phyloP scores from a whole-genome alignment of 2,797 vertebrate species.

The Leucoraja ocellata region DNA sequence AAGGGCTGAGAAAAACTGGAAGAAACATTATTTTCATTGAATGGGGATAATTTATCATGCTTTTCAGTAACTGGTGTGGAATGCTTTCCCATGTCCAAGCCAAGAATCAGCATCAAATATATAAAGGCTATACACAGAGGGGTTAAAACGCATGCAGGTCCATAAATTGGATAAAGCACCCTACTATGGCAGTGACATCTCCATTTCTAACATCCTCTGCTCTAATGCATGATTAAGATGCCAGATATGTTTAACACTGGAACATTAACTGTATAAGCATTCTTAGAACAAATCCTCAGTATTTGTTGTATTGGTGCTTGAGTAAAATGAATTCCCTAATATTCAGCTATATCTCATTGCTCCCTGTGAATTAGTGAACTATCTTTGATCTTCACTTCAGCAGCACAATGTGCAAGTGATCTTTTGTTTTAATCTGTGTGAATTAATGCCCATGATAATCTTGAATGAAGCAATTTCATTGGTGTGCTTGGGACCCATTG shows the following conservation, averaged over 20 bases:
- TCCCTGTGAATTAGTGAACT: neutral
- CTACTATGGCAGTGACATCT: neutral
- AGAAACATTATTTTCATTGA: neutral
- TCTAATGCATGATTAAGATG: neutral
- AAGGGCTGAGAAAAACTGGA: neutral
- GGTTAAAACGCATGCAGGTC: neutral
- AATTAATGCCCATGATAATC: neutral
- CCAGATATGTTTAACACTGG: neutral
- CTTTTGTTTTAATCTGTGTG: neutral
- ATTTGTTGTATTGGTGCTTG: neutral
- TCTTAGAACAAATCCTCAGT: neutral
- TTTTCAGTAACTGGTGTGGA: neutral
- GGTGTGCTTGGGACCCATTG: neutral
- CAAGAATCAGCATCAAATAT: neutral
- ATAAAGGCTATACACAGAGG: neutral
- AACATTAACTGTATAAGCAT: neutral
- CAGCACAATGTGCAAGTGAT: neutral
- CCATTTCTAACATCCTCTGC: neutral
- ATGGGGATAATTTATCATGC: neutral
- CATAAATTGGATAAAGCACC: neutral
- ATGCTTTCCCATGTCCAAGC: neutral
- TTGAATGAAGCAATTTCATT: neutral
- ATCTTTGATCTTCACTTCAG: constrained; percentile 8
- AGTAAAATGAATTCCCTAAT: neutral
- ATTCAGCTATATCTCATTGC: neutral